These are phyloP conservation scores for Morpho achilles DNA, from an alignment of 2,888 invertebrate species.

Conservation along the genomic window DNA sequence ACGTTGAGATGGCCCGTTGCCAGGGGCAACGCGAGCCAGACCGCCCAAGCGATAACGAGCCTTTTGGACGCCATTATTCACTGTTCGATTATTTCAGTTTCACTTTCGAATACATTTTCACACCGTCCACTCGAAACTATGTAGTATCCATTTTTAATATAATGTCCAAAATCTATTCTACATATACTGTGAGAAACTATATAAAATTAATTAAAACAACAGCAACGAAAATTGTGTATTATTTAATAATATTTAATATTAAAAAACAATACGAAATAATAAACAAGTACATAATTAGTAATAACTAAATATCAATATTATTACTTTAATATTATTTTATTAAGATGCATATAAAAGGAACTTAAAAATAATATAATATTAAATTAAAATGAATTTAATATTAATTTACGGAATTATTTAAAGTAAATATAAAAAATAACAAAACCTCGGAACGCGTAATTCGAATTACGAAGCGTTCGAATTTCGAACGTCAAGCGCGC, in stretches of 20 bases:
- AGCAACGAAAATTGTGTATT: no score
- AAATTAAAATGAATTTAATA: not conserved
- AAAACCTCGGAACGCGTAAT: conserved; percentile 24
- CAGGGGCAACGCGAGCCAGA: conserved; percentile 70
- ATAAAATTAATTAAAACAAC: not conserved
- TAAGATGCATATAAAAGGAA: conserved; percentile 4
- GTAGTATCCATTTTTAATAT: conserved; percentile 40
- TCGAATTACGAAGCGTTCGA: conserved; percentile 34
- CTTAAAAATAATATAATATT: conserved; percentile 8
- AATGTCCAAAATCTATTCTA: conserved; percentile 1
- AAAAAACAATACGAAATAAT: no score
- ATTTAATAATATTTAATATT: no score
- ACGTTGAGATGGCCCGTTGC: conserved; percentile 87
- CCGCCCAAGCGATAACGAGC: conserved; percentile 63
- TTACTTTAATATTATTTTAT: no score
- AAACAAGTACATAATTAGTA: no score
- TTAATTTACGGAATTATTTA: conserved; percentile 4
- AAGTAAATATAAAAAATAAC: conserved; percentile 13
- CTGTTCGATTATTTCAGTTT: conserved; percentile 57
- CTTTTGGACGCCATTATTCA: conserved; percentile 60
- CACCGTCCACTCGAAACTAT: conserved; percentile 34
- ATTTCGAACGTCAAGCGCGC: conserved; percentile 45
- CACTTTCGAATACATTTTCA: conserved; percentile 59
- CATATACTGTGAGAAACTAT: not conserved
- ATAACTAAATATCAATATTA: no score